Evolutionary conservation across 2,797 vertebrate genomes (phyloP).

Genomic region (Lacerta bilineata): DNA sequence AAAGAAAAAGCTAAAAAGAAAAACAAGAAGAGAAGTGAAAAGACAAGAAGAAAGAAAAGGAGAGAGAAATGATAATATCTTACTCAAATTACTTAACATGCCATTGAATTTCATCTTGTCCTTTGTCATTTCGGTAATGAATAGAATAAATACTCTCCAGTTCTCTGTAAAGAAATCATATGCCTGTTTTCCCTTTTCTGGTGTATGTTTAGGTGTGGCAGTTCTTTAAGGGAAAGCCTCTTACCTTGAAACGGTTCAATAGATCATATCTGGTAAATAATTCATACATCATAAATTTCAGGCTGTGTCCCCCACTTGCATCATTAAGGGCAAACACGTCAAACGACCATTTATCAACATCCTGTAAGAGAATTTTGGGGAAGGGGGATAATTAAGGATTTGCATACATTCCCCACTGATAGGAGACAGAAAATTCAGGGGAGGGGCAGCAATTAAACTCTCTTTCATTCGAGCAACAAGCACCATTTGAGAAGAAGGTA

Average conservation of each 20-base stretch:
- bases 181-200: conserved; percentile 19
- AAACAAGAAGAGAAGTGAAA: too few relatives aligned
- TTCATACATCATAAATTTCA: conserved; percentile 98
- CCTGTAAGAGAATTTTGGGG: conserved; percentile 78
- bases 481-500: background rate
- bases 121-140: too few relatives aligned
- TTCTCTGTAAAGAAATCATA: too few relatives aligned
- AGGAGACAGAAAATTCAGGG: conserved; percentile 20
- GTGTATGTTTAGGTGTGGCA: background rate
- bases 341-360: conserved; percentile 98
- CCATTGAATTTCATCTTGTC: too few relatives aligned
- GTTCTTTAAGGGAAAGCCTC: conserved; percentile 47
- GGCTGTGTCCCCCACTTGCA: conserved; percentile 93
- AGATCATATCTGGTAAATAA: conserved; percentile 98
- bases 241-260: conserved; percentile 98
- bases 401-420: background rate
- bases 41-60: too few relatives aligned
- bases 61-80: too few relatives aligned
- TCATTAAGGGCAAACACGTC: conserved; percentile 96
- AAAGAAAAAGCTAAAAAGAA: too few relatives aligned
- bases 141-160: too few relatives aligned
- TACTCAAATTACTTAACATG: too few relatives aligned
- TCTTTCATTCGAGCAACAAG: background rate
- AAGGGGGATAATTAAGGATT: background rate
- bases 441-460: conserved; percentile 11